Conservation (phyloP, 2,888 invertebrate species). For the Melolontha melolontha region DNA sequence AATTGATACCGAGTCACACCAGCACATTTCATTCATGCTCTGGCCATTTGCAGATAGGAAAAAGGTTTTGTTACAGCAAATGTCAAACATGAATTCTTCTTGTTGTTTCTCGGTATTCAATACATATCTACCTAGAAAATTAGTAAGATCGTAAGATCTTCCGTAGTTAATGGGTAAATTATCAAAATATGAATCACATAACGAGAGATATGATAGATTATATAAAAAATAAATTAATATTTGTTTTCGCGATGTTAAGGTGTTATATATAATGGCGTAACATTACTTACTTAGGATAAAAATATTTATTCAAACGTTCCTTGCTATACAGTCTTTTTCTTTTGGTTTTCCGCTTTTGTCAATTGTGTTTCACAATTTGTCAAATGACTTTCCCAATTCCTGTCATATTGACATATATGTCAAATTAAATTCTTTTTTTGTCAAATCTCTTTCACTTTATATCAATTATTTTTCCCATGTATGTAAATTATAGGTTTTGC, state of each 20-base stretch:
- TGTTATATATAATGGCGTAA: not conserved
- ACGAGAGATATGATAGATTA: not conserved
- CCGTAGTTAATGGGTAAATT: not conserved
- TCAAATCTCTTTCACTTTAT: too few relatives aligned
- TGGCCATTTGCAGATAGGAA: constrained; percentile 26
- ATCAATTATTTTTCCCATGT: too few relatives aligned
- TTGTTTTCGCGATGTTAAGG: not conserved
- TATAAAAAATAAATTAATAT: not conserved
- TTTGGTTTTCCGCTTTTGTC: too few relatives aligned
- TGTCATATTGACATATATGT: too few relatives aligned
- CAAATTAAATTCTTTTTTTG: too few relatives aligned
- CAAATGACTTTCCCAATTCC: too few relatives aligned
- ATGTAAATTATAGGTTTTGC: too few relatives aligned
- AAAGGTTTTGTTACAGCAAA: constrained; percentile 27
- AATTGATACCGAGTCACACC: constrained; percentile 26
- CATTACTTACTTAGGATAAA: not conserved
- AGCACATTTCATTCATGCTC: constrained; percentile 40
- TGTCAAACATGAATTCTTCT: constrained; percentile 35
- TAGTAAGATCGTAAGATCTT: not conserved
- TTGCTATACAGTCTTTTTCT: too few relatives aligned
- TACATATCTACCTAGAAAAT: constrained; percentile 35
- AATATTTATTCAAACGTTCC: too few relatives aligned
- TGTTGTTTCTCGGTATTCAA: constrained; percentile 33
- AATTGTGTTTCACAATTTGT: too few relatives aligned
- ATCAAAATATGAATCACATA: constrained; percentile 10